These are phyloP conservation scores for Nicator chloris DNA, from an alignment of 2,113 vertebrate species.

Conservation along the genomic window DNA sequence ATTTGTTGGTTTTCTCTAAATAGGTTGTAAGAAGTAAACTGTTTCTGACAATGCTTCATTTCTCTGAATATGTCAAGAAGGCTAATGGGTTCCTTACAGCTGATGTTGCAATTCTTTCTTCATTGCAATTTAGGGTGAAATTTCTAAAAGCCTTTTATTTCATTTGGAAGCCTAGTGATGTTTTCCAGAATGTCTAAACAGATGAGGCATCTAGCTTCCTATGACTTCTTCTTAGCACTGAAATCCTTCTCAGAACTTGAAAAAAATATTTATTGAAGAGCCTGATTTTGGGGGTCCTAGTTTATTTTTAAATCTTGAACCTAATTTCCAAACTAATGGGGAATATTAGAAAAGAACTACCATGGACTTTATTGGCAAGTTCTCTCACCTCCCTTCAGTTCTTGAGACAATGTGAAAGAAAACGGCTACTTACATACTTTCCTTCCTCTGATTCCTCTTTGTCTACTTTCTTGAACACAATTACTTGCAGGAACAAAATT, in stretches of 20 bases:
- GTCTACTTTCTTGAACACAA: neutral
- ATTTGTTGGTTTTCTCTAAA: neutral
- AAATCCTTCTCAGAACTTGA: neutral
- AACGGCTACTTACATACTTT: neutral
- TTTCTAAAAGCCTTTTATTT: constrained; percentile 12
- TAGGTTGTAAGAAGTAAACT: neutral
- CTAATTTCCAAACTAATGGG: neutral
- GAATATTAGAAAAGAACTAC: neutral
- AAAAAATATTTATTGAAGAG: neutral
- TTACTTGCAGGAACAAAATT: neutral
- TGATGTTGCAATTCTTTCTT: neutral
- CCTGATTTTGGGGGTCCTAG: neutral
- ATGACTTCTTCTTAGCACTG: neutral
- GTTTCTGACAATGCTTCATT: neutral
- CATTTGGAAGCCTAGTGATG: neutral
- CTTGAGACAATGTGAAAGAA: neutral
- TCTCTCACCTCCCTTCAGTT: neutral
- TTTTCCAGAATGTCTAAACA: neutral
- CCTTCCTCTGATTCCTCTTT: neutral
- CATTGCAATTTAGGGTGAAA: neutral
- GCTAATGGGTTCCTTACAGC: neutral
- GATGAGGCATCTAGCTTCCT: neutral
- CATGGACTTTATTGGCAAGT: neutral
- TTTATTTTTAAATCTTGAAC: neutral
- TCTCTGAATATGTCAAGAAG: neutral